phyloP scores from a whole-genome alignment of 2,797 vertebrate species.

The Bovichtus diacanthus region DNA sequence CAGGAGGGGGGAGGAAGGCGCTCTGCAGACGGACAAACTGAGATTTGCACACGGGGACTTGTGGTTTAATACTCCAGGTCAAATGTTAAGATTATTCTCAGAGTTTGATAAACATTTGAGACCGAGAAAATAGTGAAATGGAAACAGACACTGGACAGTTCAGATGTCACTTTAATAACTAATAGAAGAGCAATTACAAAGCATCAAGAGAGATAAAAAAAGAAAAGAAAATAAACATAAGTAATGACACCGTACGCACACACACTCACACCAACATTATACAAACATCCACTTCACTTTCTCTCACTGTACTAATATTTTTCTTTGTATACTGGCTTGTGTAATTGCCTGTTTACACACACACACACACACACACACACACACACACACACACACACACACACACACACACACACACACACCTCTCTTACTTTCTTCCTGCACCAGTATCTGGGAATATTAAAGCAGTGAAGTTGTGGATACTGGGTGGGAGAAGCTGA shows the following conservation, averaged over 20 bases:
- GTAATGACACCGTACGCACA: constrained; percentile 43
- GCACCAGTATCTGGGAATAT: constrained; percentile 28
- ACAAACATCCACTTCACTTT: constrained; percentile 42
- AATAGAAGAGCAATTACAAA: constrained; percentile 67
- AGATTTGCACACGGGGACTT: constrained; percentile 74
- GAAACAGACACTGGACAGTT: constrained; percentile 26
- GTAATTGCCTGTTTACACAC: too few relatives aligned
- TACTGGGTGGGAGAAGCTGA: constrained; percentile 28
- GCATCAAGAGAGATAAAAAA: constrained; percentile 46
- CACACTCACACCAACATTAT: background rate
- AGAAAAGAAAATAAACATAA: constrained; percentile 27
- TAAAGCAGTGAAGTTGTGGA: constrained; percentile 28
- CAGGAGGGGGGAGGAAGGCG: constrained; percentile 14
- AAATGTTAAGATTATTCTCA: constrained; percentile 11
- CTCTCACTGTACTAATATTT: too few relatives aligned
- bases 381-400: too few relatives aligned
- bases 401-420: too few relatives aligned
- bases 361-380: too few relatives aligned
- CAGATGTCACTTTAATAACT: constrained; percentile 77
- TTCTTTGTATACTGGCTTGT: too few relatives aligned
- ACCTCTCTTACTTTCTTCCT: constrained; percentile 16
- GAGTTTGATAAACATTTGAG: background rate
- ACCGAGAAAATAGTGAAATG: background rate
- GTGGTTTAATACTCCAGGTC: constrained; percentile 48
- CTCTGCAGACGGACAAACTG: constrained; percentile 44